Evolutionary conservation across 2,113 vertebrate species (phyloP).

Genomic region (Tetraodon nigroviridis): DNA sequence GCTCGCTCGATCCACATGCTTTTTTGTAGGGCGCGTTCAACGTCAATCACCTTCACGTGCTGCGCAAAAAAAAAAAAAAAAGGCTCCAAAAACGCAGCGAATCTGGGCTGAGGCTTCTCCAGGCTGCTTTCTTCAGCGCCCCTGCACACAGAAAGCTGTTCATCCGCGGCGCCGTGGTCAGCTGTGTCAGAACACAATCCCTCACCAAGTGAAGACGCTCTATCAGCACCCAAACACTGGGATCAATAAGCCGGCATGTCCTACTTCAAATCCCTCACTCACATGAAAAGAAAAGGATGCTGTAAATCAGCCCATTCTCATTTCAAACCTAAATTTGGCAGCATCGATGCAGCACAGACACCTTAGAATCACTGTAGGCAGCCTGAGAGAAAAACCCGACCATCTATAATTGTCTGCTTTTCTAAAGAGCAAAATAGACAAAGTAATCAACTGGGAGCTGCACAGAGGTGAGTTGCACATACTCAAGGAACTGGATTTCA

Average conservation of each 20-base stretch:
- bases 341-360: neutral
- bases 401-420: neutral
- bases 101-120: conserved; percentile 2
- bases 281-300: no score
- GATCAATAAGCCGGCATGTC: no score
- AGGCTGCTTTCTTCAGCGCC: no score
- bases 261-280: no score
- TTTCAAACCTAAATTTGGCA: no score
- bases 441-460: conserved; percentile 38
- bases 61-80: no score
- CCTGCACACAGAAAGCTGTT: neutral
- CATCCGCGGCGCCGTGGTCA: neutral
- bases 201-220: no score
- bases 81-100: conserved; percentile 7
- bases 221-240: no score
- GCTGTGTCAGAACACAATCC: no score
- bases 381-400: no score
- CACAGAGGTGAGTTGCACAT: conserved; percentile 29
- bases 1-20: conserved; percentile 2
- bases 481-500: conserved; percentile 27
- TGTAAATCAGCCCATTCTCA: no score
- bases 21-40: conserved; percentile 39
- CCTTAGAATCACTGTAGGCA: conserved; percentile 2
- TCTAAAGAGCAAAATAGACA: conserved; percentile 35
- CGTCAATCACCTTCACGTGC: conserved; percentile 18